Base-by-base conservation (phyloP, 2,888 invertebrate genomes). In the Troides oblongomaculatus region DNA sequence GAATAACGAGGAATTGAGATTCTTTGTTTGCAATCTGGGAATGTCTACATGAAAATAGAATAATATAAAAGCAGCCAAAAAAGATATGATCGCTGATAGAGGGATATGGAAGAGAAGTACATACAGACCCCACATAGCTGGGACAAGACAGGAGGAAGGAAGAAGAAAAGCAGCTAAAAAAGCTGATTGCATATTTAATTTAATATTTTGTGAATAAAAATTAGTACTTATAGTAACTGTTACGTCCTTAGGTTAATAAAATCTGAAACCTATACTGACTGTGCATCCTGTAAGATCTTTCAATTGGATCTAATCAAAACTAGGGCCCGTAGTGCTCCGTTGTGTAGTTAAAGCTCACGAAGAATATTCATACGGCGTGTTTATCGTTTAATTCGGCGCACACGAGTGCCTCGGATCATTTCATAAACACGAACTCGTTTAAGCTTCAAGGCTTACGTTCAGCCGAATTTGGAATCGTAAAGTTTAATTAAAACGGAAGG, bases 381-480 rank as follows among this genome's bases (percentile, higher is more conserved):
- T 69, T 65, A 60, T n/a, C 62, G 65, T 69, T 65, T 23, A 14
- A 60, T 17, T 61, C n/a, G 30, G 56, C 39, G 17, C 50, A 56
- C 43, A 60, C 64, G 17, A 46, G 46, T 57, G 30, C 10, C 60
- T 64, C 61, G 46, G 39, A 56, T 69, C 69, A 65, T 65, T 69
- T 69, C 53, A 62, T 65, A 65, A 69, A 62, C 62, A 64, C 60
- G 53, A 69, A 69, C 46, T 58, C 61, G 57, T 66, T 65, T 65
- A 66, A 58, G 23, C 62, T 30, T 36, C 50, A 57, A 56, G 46
- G 57, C 30, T 65, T 57, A 61, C 30, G 62, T 62, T 65, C 30
- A 39, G 18, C 50, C 46, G 46, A 58, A 65, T 65, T 69, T 62
- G 50, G 50, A 62, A 69, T 64, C 64, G 69, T 69, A 69, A 65